Percentiles rank a stretch among this genome's conserved stretches.
Evolutionary conservation across 2,888 invertebrate species (phyloP).

Genomic region (Ellobium chinense): DNA sequence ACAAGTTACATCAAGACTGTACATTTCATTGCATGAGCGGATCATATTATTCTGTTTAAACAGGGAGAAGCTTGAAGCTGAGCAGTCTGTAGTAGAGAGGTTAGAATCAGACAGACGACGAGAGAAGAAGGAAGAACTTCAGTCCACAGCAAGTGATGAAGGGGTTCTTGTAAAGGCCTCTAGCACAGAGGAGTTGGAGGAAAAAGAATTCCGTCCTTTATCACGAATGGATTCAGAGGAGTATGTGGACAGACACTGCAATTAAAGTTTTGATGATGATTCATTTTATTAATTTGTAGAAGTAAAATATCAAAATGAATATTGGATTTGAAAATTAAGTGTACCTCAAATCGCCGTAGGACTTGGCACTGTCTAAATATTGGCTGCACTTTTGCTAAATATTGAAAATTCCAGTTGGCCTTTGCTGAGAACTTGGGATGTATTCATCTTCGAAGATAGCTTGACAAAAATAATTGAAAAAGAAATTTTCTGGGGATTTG

Average conservation of each 20-base stretch:
- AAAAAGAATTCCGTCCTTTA: slow-evolving; percentile 33
- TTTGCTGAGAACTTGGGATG: no score
- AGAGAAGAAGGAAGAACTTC: slow-evolving; percentile 60
- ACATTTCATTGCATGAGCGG: not conserved
- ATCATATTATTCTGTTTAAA: no score
- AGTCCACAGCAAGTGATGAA: slow-evolving; percentile 81
- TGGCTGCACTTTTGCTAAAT: no score
- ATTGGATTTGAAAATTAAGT: no score
- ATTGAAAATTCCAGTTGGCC: no score
- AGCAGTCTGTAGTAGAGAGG: slow-evolving; percentile 35
- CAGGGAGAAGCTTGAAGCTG: slow-evolving; percentile 32
- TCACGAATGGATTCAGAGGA: slow-evolving; percentile 74
- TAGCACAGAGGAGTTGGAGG: slow-evolving; percentile 81
- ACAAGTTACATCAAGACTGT: not conserved
- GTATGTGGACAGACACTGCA: no score
- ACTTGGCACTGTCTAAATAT: no score
- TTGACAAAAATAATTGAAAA: no score
- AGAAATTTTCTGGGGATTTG: no score
- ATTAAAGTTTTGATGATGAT: not conserved
- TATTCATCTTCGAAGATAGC: no score
- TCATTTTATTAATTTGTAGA: not conserved
- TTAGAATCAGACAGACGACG: slow-evolving; percentile 14
- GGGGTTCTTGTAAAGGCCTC: slow-evolving; percentile 81
- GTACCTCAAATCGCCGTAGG: no score
- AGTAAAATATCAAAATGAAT: no score